Evolutionary conservation across 2,113 vertebrate species (phyloP), one percentile per base, ranked within the genome.

Genomic region (Delphinus delphis): DNA sequence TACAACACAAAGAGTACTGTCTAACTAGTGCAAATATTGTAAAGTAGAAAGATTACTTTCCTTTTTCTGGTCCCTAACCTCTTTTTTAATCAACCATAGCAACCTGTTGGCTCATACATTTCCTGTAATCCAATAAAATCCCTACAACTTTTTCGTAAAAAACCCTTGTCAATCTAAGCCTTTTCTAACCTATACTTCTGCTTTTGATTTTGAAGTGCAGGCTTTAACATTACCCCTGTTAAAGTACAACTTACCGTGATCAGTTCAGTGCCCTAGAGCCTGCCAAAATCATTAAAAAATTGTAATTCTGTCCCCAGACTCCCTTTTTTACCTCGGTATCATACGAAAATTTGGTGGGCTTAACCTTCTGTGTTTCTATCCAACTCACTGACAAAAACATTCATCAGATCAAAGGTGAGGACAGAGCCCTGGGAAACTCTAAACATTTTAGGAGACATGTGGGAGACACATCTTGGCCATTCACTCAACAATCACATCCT

Each of bases 91-190:
- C 3, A 63, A 38, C 8, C 21, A 58, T 20, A 62, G 81, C 41
- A 31, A 36, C 21, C 26, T 26, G 21, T 31, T 92, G 65, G 80
- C 70, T 84, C 88, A 73, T 41, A 23, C n/a, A 23, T 96, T 88
- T 95, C 71, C 55, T n/a, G 2, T 3, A 79, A 31, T 68, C 41
- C 83, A 86, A 86, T 96, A 93, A 95, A 95, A 94, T 67, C 62
- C 81, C 6, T 87, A 20, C 31, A 44, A 14, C 47, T 83, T 87
- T 88, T 74, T 97, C 80, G 36, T 67, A 28, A 25, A 82, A 90
- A 77, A 82, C 6, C 33, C 53, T 93, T 84, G 62, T 93, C 53
- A 94, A 67, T n/a, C 60, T 80, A 91, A 91, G 62, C 62, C 18
- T 68, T 96, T 58, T 33, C 33, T 67, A 65, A 84, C 21, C 31